These are phyloP conservation scores for Poeciliopsis turrubarensis DNA, from an alignment of 2,113 vertebrate species.

Conservation along the genomic window DNA sequence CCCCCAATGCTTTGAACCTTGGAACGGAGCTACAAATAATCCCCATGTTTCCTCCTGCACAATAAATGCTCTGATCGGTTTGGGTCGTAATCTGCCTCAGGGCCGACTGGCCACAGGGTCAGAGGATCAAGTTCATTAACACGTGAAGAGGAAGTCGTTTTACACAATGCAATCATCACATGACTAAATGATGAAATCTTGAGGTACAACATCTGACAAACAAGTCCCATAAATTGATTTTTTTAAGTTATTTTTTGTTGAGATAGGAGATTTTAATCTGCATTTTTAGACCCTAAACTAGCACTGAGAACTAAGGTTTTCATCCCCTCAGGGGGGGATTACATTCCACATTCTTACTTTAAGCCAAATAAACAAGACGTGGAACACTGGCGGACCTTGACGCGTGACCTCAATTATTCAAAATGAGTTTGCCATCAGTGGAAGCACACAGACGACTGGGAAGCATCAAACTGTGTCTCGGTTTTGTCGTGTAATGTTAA, in stretches of 20 bases:
- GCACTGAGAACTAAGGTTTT: neutral
- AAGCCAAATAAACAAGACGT: slow-evolving; percentile 13
- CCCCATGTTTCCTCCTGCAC: slow-evolving; percentile 63
- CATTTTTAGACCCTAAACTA: neutral
- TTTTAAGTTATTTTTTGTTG: no score
- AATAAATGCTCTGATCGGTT: slow-evolving; percentile 62
- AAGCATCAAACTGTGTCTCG: neutral
- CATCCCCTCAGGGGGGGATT: neutral
- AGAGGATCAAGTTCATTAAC: slow-evolving; percentile 62
- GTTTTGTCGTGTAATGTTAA: neutral
- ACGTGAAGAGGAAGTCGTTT: slow-evolving; percentile 45
- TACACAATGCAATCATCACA: slow-evolving; percentile 17
- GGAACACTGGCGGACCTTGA: slow-evolving; percentile 1
- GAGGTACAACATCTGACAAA: neutral
- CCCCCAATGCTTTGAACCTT: slow-evolving; percentile 44
- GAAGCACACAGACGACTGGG: neutral
- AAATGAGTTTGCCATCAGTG: neutral
- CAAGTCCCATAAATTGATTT: no score
- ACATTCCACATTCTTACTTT: neutral
- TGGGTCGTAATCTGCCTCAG: slow-evolving; percentile 58
- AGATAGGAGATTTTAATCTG: neutral
- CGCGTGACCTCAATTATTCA: slow-evolving; percentile 5
- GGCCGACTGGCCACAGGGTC: slow-evolving; percentile 32
- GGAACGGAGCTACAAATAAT: slow-evolving; percentile 54
- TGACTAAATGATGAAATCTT: neutral